Evolutionary conservation across 2,888 invertebrate species (phyloP).

Genomic region (Acleris emargana): DNA sequence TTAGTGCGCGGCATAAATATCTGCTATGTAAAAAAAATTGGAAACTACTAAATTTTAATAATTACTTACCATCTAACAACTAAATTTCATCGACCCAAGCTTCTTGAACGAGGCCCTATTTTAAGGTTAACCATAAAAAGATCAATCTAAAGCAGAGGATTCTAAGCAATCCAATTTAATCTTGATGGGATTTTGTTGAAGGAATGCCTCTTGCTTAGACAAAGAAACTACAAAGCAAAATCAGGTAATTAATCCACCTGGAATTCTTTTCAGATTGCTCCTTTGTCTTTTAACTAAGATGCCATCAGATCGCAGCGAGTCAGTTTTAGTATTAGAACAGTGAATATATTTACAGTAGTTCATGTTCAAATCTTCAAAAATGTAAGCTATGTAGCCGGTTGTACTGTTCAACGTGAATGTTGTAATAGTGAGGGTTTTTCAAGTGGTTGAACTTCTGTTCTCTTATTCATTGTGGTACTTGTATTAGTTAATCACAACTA

Average conservation of each 20-base stretch:
- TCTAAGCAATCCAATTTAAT: constrained; percentile 67
- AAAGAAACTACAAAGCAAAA: constrained; percentile 66
- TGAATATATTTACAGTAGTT: constrained; percentile 14
- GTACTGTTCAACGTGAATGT: not conserved
- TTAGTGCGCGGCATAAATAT: too few relatives aligned
- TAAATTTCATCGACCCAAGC: too few relatives aligned
- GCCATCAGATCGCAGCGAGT: constrained; percentile 38
- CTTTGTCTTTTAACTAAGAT: constrained; percentile 36
- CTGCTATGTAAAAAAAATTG: too few relatives aligned
- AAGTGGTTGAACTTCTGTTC: constrained; percentile 1
- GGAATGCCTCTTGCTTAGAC: constrained; percentile 62
- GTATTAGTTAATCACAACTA: constrained; percentile 20
- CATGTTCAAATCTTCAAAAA: not conserved
- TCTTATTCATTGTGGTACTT: constrained; percentile 8
- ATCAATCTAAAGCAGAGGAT: constrained; percentile 39
- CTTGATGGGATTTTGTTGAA: constrained; percentile 58
- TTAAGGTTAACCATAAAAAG: constrained; percentile 52
- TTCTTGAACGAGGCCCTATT: not conserved
- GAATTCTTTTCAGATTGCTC: constrained; percentile 60
- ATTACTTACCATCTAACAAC: too few relatives aligned
- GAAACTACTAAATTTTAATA: too few relatives aligned
- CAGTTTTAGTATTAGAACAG: constrained; percentile 22
- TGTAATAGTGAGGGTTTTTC: not conserved
- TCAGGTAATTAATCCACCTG: constrained; percentile 72
- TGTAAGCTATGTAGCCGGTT: too few relatives aligned